Percentiles rank a stretch among this genome's conserved stretches.
Conservation (phyloP, 2,797 vertebrate genomes). For the Discoglossus pictus region DNA sequence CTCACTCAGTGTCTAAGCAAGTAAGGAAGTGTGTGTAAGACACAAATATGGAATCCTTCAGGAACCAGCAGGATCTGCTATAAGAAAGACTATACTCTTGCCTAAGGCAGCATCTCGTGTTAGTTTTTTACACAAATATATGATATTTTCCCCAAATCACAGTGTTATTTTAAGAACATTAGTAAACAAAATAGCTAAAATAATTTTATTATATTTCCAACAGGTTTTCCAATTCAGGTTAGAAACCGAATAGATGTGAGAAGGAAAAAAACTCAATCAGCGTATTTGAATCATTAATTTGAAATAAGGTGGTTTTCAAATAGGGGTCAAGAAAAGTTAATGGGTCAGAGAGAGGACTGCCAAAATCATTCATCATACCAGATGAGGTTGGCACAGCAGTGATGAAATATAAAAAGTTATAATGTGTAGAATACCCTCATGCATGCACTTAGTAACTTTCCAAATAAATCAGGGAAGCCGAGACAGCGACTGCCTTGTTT, state of each 20-base stretch:
- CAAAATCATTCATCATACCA: conserved; percentile 48
- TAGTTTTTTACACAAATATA: no score
- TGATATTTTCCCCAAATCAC: no score
- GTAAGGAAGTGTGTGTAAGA: no score
- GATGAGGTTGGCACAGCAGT: conserved; percentile 49
- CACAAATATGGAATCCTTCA: no score
- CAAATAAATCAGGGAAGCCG: conserved; percentile 39
- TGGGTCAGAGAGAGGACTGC: conserved; percentile 52
- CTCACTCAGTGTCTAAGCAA: no score
- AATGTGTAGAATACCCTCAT: conserved; percentile 48
- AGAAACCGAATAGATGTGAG: conserved; percentile 30
- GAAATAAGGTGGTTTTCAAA: conserved; percentile 52
- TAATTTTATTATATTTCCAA: not conserved
- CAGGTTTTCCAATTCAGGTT: not conserved
- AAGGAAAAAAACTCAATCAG: conserved; percentile 44
- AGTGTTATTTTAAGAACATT: no score
- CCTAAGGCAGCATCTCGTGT: no score
- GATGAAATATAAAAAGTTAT: conserved; percentile 52
- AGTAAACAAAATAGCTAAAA: not conserved
- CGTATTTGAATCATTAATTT: conserved; percentile 53
- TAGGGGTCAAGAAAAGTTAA: conserved; percentile 53
- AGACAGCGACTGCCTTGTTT: conserved; percentile 17
- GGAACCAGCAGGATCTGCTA: no score
- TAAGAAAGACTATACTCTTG: no score
- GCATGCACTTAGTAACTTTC: conserved; percentile 48